Evolutionary conservation across 2,888 invertebrate genomes (phyloP).

Genomic region (Poecilus cupreus): DNA sequence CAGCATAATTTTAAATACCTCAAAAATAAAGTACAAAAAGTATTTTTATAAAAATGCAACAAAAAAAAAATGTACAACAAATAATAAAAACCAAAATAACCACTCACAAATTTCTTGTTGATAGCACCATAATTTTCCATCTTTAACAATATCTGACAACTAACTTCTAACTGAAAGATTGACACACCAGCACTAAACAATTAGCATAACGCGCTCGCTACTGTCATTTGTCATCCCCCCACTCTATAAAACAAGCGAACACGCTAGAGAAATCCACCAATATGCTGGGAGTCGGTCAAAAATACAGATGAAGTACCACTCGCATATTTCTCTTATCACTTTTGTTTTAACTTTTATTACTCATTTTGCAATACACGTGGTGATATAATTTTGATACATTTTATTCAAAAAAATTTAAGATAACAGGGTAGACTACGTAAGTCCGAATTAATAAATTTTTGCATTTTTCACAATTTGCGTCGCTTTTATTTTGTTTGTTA

Average conservation of each 20-base stretch:
- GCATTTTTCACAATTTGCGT: not conserved
- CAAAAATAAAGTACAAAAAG: not conserved
- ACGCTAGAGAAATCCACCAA: conserved; percentile 34
- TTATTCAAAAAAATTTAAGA: conserved; percentile 1
- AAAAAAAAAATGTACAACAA: not conserved
- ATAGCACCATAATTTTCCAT: conserved; percentile 51
- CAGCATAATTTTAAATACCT: not conserved
- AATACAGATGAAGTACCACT: conserved; percentile 4
- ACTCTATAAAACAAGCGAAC: conserved; percentile 14
- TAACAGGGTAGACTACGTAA: conserved; percentile 14
- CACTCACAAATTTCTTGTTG: conserved; percentile 43
- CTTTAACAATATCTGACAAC: conserved; percentile 11
- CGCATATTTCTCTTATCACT: conserved; percentile 14
- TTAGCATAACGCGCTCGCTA: conserved; percentile 44
- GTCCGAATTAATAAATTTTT: not conserved
- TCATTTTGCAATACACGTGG: conserved; percentile 36
- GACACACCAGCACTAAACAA: conserved; percentile 47
- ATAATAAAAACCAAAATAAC: not conserved
- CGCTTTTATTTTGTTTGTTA: not conserved
- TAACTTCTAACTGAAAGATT: conserved; percentile 41
- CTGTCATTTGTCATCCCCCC: conserved; percentile 43
- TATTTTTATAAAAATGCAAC: not conserved
- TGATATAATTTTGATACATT: not conserved
- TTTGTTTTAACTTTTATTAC: not conserved
- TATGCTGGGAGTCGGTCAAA: not conserved